Base-by-base conservation (phyloP, 2,797 vertebrate genomes). In the Aulostomus chinensis region DNA sequence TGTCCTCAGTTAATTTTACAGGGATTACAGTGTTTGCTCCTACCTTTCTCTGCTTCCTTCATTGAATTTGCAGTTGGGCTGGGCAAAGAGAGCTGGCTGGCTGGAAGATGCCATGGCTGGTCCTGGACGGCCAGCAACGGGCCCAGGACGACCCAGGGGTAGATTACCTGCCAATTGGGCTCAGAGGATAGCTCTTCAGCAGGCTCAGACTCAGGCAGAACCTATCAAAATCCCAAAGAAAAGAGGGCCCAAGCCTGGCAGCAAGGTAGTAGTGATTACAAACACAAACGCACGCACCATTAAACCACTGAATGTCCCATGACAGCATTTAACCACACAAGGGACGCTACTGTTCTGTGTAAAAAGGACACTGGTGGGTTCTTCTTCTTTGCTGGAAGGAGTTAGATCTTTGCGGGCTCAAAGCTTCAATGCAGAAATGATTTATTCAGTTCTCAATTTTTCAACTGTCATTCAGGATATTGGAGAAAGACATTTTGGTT, bases 161-260 rank as follows among this genome's bases (percentile, higher is more conserved):
- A 69, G 89, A 46, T 65, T 92, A n/a, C 85, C 90, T 2, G 76
- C 84, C 56, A 91, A 80, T 80, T 93, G 89, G 91, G 48, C 81
- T 0, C 89, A 88, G 64, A 94, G 94, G 86, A 82, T 93, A 38
- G 88, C 93, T 47, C 84, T 92, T 63, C 92, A 93, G 68, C 93
- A 94, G 55, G 81, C 87, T 47, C 90, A 91, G 83, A 67, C 88
- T 67, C 84, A 89, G 84, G 84, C 89, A 67, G 93, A 95, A 75
- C 91, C 93, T 31, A 84, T 96, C 85, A 98, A 96, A 86, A 95
- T 96, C 81, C 95, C 97, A 89, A 98, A 97, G 92, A 99, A 99
- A 89, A 93, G 97, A 81, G 97, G 97, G 29, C 96, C 96, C 63
- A 99, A 99, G 83, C 96, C 96, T 55, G 97, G 97, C 81, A 97